phyloP scores from a whole-genome alignment of 2,113 vertebrate species.

The Aleadryas rufinucha region DNA sequence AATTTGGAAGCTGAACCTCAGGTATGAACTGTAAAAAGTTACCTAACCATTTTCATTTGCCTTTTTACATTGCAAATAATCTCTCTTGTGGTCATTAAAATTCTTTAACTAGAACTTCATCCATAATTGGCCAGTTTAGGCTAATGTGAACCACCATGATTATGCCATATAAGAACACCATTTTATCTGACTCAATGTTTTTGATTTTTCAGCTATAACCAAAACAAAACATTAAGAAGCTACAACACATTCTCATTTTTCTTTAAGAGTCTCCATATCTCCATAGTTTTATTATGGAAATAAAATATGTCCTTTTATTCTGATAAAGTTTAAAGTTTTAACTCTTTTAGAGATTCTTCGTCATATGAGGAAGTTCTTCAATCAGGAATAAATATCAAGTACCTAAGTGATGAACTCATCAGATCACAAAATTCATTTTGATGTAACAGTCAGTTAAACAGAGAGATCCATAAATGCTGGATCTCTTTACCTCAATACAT shows the following conservation, averaged over 20 bases:
- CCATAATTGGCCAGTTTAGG: neutral
- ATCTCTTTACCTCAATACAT: neutral
- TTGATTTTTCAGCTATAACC: neutral
- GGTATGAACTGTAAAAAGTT: slow-evolving; percentile 70
- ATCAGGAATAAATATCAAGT: neutral
- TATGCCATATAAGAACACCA: neutral
- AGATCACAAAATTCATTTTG: neutral
- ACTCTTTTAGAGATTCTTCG: neutral
- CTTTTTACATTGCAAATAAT: neutral
- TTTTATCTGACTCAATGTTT: neutral
- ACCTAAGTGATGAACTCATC: neutral
- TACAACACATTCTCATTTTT: neutral
- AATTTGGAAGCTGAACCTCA: slow-evolving; percentile 91
- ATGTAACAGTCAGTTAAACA: neutral
- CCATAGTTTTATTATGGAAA: neutral
- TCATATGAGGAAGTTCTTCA: neutral
- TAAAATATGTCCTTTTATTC: neutral
- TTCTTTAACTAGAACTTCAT: neutral
- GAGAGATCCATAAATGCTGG: neutral
- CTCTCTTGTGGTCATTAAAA: neutral
- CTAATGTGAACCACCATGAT: neutral
- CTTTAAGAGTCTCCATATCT: neutral
- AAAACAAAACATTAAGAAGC: neutral
- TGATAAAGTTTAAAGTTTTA: neutral
- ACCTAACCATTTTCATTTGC: neutral